These are phyloP conservation scores for Hippocampus comes DNA, from an alignment of 2,113 vertebrate genomes.

Conservation along the genomic window DNA sequence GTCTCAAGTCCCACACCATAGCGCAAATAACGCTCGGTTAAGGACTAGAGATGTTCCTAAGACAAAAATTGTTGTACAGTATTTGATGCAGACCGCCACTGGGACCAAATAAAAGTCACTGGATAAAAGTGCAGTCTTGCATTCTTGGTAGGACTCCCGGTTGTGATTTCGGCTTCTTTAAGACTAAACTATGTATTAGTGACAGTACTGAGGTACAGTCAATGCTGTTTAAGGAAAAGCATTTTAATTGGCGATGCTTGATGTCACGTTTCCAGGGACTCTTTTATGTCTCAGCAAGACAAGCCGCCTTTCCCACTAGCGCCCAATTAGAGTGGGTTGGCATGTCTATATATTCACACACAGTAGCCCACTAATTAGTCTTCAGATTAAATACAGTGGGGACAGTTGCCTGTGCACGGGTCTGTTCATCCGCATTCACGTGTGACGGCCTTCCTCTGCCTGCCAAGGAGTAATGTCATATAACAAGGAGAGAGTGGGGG, in stretches of 20 bases:
- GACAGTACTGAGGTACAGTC: background rate
- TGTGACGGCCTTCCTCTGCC: slow-evolving; percentile 37
- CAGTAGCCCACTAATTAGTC: slow-evolving; percentile 39
- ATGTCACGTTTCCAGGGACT: slow-evolving; percentile 26
- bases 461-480: background rate
- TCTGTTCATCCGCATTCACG: slow-evolving; percentile 37
- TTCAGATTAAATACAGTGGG: slow-evolving; percentile 44
- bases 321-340: slow-evolving; percentile 50
- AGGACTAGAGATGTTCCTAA: background rate
- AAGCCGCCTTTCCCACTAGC: slow-evolving; percentile 19
- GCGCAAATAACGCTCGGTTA: background rate
- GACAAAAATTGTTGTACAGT: background rate
- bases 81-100: background rate
- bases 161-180: slow-evolving; percentile 3
- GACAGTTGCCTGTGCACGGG: background rate
- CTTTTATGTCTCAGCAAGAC: slow-evolving; percentile 33
- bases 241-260: slow-evolving; percentile 19
- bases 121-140: background rate
- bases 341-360: slow-evolving; percentile 36
- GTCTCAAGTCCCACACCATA: background rate
- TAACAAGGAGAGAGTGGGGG: background rate
- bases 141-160: background rate
- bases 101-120: background rate
- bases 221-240: slow-evolving; percentile 3
- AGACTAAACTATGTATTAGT: slow-evolving; percentile 6